Percentiles rank a stretch among this genome's conserved stretches.
Conservation (phyloP, 2,113 vertebrate species). For the Poeciliopsis occidentalis region DNA sequence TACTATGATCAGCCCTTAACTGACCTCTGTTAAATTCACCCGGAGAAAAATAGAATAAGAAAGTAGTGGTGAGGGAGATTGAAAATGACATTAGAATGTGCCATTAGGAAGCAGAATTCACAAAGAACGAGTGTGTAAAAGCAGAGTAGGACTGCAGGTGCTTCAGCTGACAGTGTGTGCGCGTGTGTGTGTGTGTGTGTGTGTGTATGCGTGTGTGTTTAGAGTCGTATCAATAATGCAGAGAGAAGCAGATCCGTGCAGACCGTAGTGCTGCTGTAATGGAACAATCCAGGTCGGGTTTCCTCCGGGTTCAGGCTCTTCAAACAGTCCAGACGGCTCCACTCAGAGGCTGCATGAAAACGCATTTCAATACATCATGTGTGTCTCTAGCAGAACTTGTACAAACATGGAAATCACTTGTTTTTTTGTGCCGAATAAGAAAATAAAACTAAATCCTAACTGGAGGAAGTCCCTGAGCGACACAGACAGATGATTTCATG, state of each 20-base stretch:
- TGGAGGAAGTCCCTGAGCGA: not conserved
- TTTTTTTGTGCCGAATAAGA: not conserved
- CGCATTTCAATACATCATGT: constrained; percentile 8
- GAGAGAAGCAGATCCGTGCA: constrained; percentile 57
- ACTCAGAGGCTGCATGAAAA: constrained; percentile 22
- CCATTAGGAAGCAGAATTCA: constrained; percentile 1
- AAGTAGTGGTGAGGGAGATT: not conserved
- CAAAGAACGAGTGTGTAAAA: constrained; percentile 18
- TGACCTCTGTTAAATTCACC: not conserved
- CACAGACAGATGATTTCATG: not conserved
- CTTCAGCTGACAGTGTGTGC: constrained; percentile 21
- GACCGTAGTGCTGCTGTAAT: constrained; percentile 68
- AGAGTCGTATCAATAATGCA: constrained; percentile 71
- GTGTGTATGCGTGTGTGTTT: constrained; percentile 1
- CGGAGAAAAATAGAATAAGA: not conserved
- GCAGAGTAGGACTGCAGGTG: constrained; percentile 21
- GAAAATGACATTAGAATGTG: not conserved
- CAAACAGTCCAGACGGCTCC: constrained; percentile 28
- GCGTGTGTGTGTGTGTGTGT: not conserved
- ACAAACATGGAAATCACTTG: not conserved
- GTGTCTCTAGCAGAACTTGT: not conserved
- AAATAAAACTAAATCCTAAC: not conserved
- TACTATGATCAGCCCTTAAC: not conserved
- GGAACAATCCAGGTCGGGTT: constrained; percentile 76
- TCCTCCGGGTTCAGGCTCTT: constrained; percentile 33